Percentiles rank a stretch among this genome's conserved stretches.
Conservation (phyloP, 2,797 vertebrate species). For the Lycodopsis pacificus region DNA sequence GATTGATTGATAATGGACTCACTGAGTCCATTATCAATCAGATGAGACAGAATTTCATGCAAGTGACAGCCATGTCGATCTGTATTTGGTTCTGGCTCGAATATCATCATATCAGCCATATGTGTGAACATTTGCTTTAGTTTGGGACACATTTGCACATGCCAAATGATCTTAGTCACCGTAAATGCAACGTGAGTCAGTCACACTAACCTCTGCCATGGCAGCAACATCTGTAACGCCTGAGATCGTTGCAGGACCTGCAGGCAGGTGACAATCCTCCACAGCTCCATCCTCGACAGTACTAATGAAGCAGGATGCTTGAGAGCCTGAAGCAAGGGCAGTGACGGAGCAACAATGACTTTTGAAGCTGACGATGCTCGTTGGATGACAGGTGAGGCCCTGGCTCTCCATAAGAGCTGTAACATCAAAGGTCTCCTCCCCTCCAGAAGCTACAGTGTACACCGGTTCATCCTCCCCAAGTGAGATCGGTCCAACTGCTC, state of each 20-base stretch:
- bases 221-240: conserved; percentile 83
- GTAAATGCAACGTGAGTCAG: conserved; percentile 21
- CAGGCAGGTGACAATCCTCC: conserved; percentile 78
- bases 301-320: conserved; percentile 88
- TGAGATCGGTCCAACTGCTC: conserved; percentile 36
- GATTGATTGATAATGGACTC: neutral
- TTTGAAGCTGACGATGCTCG: conserved; percentile 94
- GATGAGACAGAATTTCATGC: neutral
- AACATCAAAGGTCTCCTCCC: conserved; percentile 85
- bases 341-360: conserved; percentile 91
- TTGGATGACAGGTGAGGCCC: conserved; percentile 82
- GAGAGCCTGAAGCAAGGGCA: conserved; percentile 87
- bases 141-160: neutral
- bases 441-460: conserved; percentile 82
- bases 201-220: conserved; percentile 87
- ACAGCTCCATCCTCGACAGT: conserved; percentile 85
- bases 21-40: neutral
- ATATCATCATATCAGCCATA: conserved; percentile 6
- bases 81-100: neutral
- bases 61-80: neutral
- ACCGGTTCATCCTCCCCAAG: conserved; percentile 89
- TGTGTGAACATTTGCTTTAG: neutral
- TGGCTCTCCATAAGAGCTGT: conserved; percentile 86
- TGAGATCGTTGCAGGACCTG: conserved; percentile 75
- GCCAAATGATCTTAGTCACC: neutral